Evolutionary conservation across 2,888 invertebrate species (phyloP), one percentile per base, ranked within the genome.

Genomic region (Cryptosula pallasiana): DNA sequence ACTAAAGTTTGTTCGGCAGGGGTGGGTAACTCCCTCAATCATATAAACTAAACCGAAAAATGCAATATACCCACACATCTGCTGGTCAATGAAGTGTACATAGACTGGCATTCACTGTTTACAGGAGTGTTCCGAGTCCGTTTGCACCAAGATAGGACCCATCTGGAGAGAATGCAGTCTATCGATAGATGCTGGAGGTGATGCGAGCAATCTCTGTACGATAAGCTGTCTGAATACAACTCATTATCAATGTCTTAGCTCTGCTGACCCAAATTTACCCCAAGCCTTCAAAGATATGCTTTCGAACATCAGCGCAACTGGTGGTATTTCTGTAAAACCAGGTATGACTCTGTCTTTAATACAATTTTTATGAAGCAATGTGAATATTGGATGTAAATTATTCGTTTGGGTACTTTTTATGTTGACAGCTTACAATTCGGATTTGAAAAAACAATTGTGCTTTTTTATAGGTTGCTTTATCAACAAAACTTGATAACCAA

Each of bases 1-100:
- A 95, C 97, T 80, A 89, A 90, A 86, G 95, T 98, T 73, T 98
- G 98, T 85, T 94, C 92, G 81, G 93, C 93, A 91, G 97, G 97
- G 75, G 93, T 94, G 85, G 89, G 91, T 88, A 54, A n/a, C n/a
- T n/a, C n/a, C n/a, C n/a, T n/a, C n/a, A n/a, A n/a, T n/a, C n/a
- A n/a, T n/a, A n/a, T n/a, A n/a, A n/a, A n/a, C n/a, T n/a, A n/a
- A n/a, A n/a, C n/a, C n/a, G n/a, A n/a, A n/a, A n/a, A n/a, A n/a
- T n/a, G n/a, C n/a, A n/a, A n/a, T n/a, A n/a, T n/a, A n/a, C n/a
- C n/a, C n/a, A n/a, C n/a, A n/a, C n/a, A n/a, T n/a, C n/a, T n/a
- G n/a, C n/a, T n/a, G n/a, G n/a, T n/a, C n/a, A n/a, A n/a, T n/a
- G n/a, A n/a, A n/a, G n/a, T n/a, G n/a, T n/a, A n/a, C n/a, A 69